These are phyloP conservation scores for Drosophila fuyamai DNA, from an alignment of 1,140 invertebrate genomes.

Conservation along the genomic window DNA sequence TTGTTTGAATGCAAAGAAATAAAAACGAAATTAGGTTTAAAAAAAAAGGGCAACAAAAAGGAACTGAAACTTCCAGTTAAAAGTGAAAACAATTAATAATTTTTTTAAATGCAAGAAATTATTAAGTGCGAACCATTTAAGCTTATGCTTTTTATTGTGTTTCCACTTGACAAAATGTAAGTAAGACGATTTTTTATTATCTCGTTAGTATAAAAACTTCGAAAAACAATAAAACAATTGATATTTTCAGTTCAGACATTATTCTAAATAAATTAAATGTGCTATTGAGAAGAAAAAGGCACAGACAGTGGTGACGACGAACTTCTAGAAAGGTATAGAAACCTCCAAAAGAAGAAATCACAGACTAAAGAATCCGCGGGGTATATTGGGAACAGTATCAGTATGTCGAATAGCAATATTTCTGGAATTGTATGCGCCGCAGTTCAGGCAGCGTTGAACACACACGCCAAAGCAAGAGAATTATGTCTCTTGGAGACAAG, in stretches of 20 bases:
- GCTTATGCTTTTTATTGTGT: too few relatives aligned
- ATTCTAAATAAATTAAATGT: background rate
- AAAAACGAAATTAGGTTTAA: conserved; percentile 1
- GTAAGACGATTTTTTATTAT: too few relatives aligned
- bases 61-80: too few relatives aligned
- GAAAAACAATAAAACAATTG: background rate
- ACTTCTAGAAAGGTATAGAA: background rate
- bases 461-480: background rate
- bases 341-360: background rate
- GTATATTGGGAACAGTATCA: background rate
- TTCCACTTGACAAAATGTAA: too few relatives aligned
- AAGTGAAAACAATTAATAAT: background rate
- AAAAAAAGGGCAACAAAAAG: too few relatives aligned
- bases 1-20: background rate
- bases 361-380: background rate
- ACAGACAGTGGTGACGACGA: background rate
- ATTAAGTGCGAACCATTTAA: too few relatives aligned
- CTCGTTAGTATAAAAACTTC: background rate
- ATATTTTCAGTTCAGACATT: background rate
- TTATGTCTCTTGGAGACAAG: background rate
- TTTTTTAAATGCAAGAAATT: too few relatives aligned
- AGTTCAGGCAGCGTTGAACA: background rate
- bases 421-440: background rate
- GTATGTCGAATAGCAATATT: background rate
- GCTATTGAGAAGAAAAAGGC: background rate